phyloP scores from a whole-genome alignment of 2,113 vertebrate genomes.

The Lepus europaeus region DNA sequence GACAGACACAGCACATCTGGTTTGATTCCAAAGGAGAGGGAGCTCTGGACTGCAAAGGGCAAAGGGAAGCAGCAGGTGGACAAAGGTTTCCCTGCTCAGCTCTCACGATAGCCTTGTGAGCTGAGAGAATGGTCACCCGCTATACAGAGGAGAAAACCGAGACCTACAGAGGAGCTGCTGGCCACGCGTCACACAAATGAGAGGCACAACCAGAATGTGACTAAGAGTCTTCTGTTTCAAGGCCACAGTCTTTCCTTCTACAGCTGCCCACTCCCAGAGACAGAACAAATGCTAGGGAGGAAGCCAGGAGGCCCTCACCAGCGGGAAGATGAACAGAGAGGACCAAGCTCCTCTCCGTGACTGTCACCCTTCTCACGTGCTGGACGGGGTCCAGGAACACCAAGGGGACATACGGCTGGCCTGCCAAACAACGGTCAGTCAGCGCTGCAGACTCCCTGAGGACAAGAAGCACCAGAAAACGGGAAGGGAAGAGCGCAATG shows the following conservation, averaged over 20 bases:
- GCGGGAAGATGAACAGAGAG: not conserved
- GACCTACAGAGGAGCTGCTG: not conserved
- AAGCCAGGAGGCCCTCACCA: not conserved
- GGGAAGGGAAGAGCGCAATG: not conserved
- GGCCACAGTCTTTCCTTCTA: not conserved
- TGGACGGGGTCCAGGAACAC: not conserved
- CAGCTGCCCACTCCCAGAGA: not conserved
- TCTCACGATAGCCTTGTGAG: not conserved
- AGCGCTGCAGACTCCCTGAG: not conserved
- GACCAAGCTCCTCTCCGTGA: not conserved
- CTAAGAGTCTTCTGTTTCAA: not conserved
- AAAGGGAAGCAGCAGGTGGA: not conserved
- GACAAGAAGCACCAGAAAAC: not conserved
- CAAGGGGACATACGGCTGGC: not conserved
- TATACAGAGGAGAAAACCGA: not conserved
- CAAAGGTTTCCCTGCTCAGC: not conserved
- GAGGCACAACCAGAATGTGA: not conserved
- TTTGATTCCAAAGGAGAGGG: not conserved
- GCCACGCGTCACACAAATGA: not conserved
- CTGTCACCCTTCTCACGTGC: not conserved
- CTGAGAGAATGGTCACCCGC: not conserved
- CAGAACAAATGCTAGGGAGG: not conserved
- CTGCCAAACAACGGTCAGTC: not conserved
- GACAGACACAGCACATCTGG: not conserved
- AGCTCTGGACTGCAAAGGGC: not conserved